These are phyloP conservation scores for Parazoanthus darwini DNA, from an alignment of 92 coral and sea anemone species.

Conservation along the genomic window DNA sequence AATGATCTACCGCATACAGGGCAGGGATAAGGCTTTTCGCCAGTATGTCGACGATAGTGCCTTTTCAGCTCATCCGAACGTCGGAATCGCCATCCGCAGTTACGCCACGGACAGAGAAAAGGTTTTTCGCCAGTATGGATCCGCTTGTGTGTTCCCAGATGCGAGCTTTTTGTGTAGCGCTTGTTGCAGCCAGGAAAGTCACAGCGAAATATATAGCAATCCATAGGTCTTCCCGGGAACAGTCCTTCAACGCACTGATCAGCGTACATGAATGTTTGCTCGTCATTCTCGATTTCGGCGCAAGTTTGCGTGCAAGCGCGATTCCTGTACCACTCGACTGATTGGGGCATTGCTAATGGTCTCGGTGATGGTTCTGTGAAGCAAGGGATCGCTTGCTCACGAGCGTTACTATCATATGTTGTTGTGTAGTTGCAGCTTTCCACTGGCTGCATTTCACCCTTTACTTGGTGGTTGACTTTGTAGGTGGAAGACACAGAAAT, in stretches of 20 bases:
- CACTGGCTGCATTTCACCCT: background rate
- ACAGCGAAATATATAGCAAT: constrained; percentile 61
- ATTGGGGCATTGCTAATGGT: background rate
- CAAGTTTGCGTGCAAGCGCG: constrained; percentile 3
- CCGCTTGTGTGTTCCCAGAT: constrained; percentile 74
- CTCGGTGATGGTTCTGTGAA: background rate
- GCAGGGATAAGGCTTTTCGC: constrained; percentile 87
- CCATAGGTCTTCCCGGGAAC: constrained; percentile 26
- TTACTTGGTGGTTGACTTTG: constrained; percentile 34
- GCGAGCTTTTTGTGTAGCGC: constrained; percentile 78
- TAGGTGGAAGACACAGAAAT: constrained; percentile 33
- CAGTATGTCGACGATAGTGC: constrained; percentile 86
- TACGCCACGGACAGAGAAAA: constrained; percentile 83
- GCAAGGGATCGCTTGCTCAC: background rate
- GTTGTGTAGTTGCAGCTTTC: constrained; percentile 15
- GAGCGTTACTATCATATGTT: background rate
- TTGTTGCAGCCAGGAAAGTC: constrained; percentile 82
- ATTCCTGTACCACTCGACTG: constrained; percentile 21
- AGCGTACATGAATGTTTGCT: background rate
- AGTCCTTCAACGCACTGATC: constrained; percentile 17
- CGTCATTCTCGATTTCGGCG: constrained; percentile 19
- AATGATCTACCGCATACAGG: constrained; percentile 91
- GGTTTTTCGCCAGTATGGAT: constrained; percentile 86
- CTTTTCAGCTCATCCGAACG: constrained; percentile 85
- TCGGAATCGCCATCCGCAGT: constrained; percentile 85